A percentile compares a stretch with the other conserved stretches of the same genome.
Evolutionary conservation across 1,140 invertebrate species (phyloP).

Genomic region (Ephestia elutella): DNA sequence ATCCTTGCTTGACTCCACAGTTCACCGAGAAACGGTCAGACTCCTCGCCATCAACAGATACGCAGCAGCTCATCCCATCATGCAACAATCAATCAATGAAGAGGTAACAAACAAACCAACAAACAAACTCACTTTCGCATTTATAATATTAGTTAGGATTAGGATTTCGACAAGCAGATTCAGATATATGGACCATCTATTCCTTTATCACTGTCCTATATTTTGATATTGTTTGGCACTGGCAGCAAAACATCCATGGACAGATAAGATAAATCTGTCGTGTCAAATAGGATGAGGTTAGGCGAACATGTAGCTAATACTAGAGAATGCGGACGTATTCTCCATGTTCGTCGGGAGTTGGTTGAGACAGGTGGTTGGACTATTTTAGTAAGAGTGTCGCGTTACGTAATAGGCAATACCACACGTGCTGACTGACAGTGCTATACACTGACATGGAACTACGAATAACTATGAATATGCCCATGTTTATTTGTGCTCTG

Average conservation of each 20-base stretch:
- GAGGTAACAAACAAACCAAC: no score
- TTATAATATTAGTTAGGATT: no score
- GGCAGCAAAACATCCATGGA: background rate
- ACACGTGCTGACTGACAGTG: conserved; percentile 19
- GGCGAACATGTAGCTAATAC: background rate
- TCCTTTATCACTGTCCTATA: background rate
- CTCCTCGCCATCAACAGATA: no score
- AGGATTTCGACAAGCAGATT: no score
- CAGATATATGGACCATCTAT: background rate
- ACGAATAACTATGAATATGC: no score
- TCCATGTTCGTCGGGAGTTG: conserved; percentile 15
- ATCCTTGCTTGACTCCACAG: no score
- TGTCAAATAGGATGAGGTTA: background rate
- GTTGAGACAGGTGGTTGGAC: conserved; percentile 31
- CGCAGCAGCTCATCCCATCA: no score
- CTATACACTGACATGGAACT: no score
- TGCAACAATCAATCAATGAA: no score
- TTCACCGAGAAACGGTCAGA: no score
- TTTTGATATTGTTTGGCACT: background rate
- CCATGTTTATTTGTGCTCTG: no score
- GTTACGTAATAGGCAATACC: conserved; percentile 20
- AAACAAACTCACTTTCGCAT: no score
- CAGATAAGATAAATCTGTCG: background rate
- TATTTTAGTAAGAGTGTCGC: conserved; percentile 35
- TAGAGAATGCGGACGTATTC: conserved; percentile 22